Evolutionary conservation across 1,140 invertebrate species (phyloP).

Genomic region (Cotesia chilonis): DNA sequence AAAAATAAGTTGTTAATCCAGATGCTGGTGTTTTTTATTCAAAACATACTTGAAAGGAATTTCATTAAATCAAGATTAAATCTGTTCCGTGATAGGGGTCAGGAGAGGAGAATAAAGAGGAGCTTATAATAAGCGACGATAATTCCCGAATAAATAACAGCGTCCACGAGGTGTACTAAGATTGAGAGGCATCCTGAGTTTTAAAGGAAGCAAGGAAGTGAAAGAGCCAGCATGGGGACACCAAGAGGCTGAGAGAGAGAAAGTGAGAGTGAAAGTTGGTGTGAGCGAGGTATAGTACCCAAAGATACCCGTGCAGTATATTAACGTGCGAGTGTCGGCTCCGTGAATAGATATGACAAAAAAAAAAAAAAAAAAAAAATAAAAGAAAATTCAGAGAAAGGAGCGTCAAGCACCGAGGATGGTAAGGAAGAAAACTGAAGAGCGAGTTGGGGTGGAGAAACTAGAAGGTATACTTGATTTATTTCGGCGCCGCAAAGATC

Average conservation of each 20-base stretch:
- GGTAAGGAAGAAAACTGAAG: conserved; percentile 32
- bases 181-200: too few relatives aligned
- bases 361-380: conserved; percentile 17
- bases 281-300: not conserved
- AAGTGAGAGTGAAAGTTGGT: not conserved
- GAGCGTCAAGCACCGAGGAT: conserved; percentile 38
- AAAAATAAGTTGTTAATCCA: too few relatives aligned
- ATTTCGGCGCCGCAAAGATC: conserved; percentile 65
- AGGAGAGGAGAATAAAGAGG: conserved; percentile 61
- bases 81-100: too few relatives aligned
- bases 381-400: not conserved
- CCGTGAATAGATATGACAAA: conserved; percentile 10
- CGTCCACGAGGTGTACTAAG: conserved; percentile 12
- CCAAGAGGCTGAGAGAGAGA: not conserved
- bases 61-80: too few relatives aligned
- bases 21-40: too few relatives aligned
- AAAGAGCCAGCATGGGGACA: not conserved
- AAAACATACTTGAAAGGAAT: too few relatives aligned
- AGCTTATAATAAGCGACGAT: conserved; percentile 66
- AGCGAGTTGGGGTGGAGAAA: conserved; percentile 40
- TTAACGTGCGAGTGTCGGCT: conserved; percentile 18
- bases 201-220: too few relatives aligned
- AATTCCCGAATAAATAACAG: conserved; percentile 67
- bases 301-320: too few relatives aligned
- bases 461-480: conserved; percentile 61